Base-by-base conservation (phyloP, 1,140 invertebrate species). In the Maconellicoccus hirsutus region DNA sequence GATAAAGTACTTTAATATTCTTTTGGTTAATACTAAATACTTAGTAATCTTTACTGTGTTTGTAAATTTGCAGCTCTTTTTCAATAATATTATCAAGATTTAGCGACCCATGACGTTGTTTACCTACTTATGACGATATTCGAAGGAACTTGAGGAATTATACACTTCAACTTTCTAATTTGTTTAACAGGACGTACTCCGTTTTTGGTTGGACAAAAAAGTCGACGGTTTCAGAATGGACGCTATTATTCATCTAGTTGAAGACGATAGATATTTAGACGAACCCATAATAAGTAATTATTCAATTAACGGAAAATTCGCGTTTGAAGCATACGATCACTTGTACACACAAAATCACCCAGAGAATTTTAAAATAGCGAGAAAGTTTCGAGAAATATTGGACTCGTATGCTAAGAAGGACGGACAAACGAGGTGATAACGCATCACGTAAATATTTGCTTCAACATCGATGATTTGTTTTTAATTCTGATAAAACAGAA, bases 211-310 rank as follows among this genome's bases (percentile, higher is more conserved):
- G 0, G 79, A 86, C 12, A 80, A 81, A 74, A 88, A 87, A 1
- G 85, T 86, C 0, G 85, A 86, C 75, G 89, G 89, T 0, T 90
- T 90, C 75, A 80, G 88, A 70, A 80, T 90, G 0, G 85, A 88
- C 73, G 85, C 86, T 71, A 78, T 84, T 12, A 78, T 79, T 26
- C 77, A 78, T 71, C 63, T 85, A 39, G 78, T 81, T 69, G 84
- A 85, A 74, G 77, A 78, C 72, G 71, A 26, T 69, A 76, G 74
- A 33, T 78, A 79, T 8, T 29, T 71, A 0, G 79, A 83, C 71
- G 80, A 82, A 19, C 59, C 42, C 4, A 39, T 22, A 8, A 6
- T 33, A 4, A 23, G 29, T 12, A 27, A 12, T 4, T 39, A 66
- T 26, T 23, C 63, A 1, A 70, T 38, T 42, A 73, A 66, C 14